phyloP scores from a whole-genome alignment of 1,140 invertebrate species.

The Halictus rubicundus region DNA sequence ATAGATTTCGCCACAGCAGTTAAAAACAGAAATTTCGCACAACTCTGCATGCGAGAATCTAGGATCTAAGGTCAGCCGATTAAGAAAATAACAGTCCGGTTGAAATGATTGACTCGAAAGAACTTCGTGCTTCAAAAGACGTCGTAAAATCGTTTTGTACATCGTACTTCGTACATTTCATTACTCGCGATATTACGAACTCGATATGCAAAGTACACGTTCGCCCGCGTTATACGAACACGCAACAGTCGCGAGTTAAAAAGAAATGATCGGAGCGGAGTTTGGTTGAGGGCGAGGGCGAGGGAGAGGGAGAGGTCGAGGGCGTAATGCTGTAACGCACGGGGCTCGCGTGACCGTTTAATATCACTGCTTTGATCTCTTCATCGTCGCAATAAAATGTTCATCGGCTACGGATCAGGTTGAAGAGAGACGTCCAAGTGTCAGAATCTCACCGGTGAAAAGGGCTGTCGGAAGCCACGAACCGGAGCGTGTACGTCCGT shows the following conservation, averaged over 20 bases:
- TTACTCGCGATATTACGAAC: neutral
- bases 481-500: constrained; percentile 38
- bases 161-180: neutral
- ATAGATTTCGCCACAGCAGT: too few relatives aligned
- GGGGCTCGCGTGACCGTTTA: constrained; percentile 29
- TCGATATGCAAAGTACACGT: neutral
- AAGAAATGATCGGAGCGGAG: too few relatives aligned
- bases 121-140: neutral
- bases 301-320: too few relatives aligned
- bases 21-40: too few relatives aligned
- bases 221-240: neutral
- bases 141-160: neutral
- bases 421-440: constrained; percentile 50
- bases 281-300: neutral
- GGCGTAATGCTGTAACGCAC: neutral
- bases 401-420: constrained; percentile 33
- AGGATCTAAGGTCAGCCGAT: too few relatives aligned
- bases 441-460: constrained; percentile 52
- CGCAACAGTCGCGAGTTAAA: too few relatives aligned
- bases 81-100: too few relatives aligned
- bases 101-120: too few relatives aligned
- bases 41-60: too few relatives aligned
- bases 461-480: constrained; percentile 52
- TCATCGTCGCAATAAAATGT: constrained; percentile 48
- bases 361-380: constrained; percentile 23